A percentile compares a stretch with the other conserved stretches of the same genome.
Conservation (phyloP, 2,113 vertebrate species). For the Oreochromis niloticus region DNA sequence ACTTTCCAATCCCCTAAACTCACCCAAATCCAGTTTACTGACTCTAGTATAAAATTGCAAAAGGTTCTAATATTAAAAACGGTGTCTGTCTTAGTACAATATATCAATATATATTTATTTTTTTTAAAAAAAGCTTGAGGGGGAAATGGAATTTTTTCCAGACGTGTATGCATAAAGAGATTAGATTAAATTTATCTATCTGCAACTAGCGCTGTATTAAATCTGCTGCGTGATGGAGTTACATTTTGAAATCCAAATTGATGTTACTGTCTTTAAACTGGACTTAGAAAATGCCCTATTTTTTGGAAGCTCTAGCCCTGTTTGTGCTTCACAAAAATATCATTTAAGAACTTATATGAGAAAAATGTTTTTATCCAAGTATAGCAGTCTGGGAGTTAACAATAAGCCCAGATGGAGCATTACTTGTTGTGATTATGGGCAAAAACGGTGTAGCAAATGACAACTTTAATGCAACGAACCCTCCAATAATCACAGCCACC, state of each 20-base stretch:
- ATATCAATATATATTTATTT: not conserved
- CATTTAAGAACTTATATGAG: not conserved
- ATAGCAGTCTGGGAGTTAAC: not conserved
- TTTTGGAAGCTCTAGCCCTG: not conserved
- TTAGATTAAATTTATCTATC: not conserved
- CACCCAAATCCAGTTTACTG: constrained; percentile 6
- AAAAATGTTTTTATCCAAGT: not conserved
- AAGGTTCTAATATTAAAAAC: not conserved
- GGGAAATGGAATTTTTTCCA: not conserved
- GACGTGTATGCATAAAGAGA: not conserved
- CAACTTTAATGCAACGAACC: not conserved
- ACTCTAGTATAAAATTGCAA: not conserved
- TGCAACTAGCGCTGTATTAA: not conserved
- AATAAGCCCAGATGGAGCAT: not conserved
- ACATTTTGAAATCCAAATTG: not conserved
- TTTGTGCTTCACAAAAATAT: not conserved
- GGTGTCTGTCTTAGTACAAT: not conserved
- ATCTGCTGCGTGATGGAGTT: not conserved
- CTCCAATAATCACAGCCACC: not conserved
- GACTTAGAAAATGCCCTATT: not conserved
- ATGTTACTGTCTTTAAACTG: not conserved
- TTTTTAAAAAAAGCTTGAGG: not conserved
- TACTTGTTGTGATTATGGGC: not conserved
- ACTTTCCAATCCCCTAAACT: not conserved
- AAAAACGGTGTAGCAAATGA: not conserved